Conservation (phyloP, 1,140 invertebrate genomes). For the Drosophila suzukii region DNA sequence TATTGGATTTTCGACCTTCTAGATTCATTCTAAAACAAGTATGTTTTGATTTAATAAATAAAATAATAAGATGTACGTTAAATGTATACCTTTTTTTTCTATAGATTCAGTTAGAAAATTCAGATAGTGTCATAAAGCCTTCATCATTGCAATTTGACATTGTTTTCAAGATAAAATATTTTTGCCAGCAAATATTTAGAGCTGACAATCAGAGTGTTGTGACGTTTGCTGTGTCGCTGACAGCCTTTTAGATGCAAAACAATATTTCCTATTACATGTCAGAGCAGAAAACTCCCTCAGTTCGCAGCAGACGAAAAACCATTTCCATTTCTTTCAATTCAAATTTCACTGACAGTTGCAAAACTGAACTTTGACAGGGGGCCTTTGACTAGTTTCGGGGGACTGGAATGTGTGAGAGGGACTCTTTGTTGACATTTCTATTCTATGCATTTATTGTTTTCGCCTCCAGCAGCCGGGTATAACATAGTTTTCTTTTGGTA, state of each 20-base stretch:
- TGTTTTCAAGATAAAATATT: background rate
- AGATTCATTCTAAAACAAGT: too few relatives aligned
- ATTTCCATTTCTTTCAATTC: constrained; percentile 45
- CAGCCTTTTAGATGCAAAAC: constrained; percentile 17
- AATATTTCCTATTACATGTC: constrained; percentile 7
- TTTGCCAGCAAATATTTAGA: background rate
- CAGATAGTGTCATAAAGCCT: background rate
- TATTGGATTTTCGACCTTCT: too few relatives aligned
- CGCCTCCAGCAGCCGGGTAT: background rate
- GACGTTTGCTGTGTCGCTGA: constrained; percentile 4
- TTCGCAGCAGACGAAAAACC: constrained; percentile 13
- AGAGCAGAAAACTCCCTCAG: background rate
- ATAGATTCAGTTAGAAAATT: too few relatives aligned
- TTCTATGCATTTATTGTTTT: constrained; percentile 44
- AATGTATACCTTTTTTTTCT: too few relatives aligned
- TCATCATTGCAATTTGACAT: background rate
- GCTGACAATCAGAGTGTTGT: background rate
- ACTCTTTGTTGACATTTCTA: constrained; percentile 33
- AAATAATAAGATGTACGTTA: too few relatives aligned
- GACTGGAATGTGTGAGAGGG: background rate
- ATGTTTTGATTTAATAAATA: too few relatives aligned
- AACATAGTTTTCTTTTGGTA: background rate
- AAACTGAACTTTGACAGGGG: constrained; percentile 44
- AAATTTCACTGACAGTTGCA: constrained; percentile 53
- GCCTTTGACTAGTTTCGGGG: background rate